Percentiles rank a stretch among this genome's conserved stretches.
These are phyloP conservation scores for Meteorus cinctellus DNA, from an alignment of 2,888 invertebrate species.

Conservation along the genomic window DNA sequence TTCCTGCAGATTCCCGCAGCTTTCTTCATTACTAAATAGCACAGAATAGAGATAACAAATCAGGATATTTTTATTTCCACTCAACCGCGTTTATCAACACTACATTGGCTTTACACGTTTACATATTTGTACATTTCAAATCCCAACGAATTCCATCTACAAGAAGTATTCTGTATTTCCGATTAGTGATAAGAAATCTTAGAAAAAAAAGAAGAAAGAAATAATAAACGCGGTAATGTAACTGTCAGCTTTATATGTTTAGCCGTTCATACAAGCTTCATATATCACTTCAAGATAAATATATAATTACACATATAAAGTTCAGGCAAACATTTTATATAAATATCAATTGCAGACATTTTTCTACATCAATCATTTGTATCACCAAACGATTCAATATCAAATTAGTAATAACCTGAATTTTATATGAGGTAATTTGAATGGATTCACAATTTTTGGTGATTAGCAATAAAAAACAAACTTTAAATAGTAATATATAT, in stretches of 20 bases:
- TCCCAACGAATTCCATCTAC: background rate
- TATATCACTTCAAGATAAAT: slow-evolving; percentile 12
- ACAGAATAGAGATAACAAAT: background rate
- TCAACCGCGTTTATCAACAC: too few species aligned
- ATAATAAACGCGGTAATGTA: background rate
- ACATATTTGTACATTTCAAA: background rate
- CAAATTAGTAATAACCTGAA: too few species aligned
- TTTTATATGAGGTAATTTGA: too few species aligned
- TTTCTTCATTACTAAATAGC: background rate
- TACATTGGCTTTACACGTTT: background rate
- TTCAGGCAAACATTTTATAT: slow-evolving; percentile 7
- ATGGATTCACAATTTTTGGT: too few species aligned
- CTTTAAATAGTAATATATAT: too few species aligned
- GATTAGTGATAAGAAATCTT: slow-evolving; percentile 26
- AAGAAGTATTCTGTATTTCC: background rate
- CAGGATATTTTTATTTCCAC: background rate
- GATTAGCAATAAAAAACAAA: too few species aligned
- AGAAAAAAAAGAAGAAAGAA: slow-evolving; percentile 14
- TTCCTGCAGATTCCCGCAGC: background rate
- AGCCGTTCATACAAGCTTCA: slow-evolving; percentile 17
- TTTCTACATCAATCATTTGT: background rate
- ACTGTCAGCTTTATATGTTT: background rate
- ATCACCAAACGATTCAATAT: too few species aligned
- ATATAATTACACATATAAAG: background rate
- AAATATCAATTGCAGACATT: slow-evolving; percentile 24